phyloP scores from a whole-genome alignment of 2,797 vertebrate species.

The Bryconaethiops microstoma region DNA sequence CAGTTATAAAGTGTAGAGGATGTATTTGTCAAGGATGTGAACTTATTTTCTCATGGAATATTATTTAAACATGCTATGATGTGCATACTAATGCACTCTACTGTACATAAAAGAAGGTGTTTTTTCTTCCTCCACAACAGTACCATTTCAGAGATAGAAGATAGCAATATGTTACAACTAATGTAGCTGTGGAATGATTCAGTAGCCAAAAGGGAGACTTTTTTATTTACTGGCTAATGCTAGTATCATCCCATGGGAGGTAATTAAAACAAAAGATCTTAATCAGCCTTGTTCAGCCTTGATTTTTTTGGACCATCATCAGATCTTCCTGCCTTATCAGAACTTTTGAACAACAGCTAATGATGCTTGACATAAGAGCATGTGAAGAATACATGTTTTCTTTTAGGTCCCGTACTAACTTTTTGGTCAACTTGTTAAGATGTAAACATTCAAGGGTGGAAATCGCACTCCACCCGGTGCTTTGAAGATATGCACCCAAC shows the following conservation, averaged over 20 bases:
- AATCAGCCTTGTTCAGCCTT: neutral
- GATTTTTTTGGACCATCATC: slow-evolving; percentile 20
- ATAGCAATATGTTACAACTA: neutral
- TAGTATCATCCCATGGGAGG: neutral
- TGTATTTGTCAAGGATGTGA: too few relatives aligned
- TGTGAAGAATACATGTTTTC: slow-evolving; percentile 66
- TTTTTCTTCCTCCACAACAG: neutral
- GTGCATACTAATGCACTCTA: too few relatives aligned
- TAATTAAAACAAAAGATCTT: neutral
- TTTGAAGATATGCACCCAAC: slow-evolving; percentile 72
- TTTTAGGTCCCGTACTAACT: slow-evolving; percentile 63
- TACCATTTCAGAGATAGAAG: neutral
- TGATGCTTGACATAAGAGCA: slow-evolving; percentile 64
- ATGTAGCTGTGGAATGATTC: neutral
- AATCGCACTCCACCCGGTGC: slow-evolving; percentile 70
- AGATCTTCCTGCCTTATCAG: slow-evolving; percentile 35
- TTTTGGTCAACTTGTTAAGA: slow-evolving; percentile 69
- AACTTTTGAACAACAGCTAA: slow-evolving; percentile 52
- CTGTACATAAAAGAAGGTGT: neutral
- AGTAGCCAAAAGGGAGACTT: neutral
- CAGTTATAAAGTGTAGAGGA: too few relatives aligned
- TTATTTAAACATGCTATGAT: too few relatives aligned
- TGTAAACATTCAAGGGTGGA: slow-evolving; percentile 71
- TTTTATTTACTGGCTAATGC: slow-evolving; percentile 2
- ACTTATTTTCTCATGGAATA: too few relatives aligned